Percentiles rank a stretch among this genome's conserved stretches.
phyloP scores from a whole-genome alignment of 2,113 vertebrate species.

The Anseranas semipalmata region DNA sequence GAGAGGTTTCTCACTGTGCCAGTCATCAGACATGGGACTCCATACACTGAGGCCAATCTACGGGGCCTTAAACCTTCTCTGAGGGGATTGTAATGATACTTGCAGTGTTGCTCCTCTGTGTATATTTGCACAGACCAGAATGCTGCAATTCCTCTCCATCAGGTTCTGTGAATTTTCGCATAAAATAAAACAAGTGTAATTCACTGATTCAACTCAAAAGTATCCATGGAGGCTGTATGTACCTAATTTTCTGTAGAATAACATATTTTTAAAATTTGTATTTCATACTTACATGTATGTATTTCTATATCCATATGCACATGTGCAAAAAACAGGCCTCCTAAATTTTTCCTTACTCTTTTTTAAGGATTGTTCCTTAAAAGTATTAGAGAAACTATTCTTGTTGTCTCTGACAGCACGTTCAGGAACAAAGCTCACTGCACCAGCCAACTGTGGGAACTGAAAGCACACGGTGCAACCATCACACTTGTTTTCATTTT shows the following conservation, averaged over 20 bases:
- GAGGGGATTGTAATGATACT: background rate
- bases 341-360: background rate
- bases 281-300: background rate
- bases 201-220: background rate
- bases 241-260: background rate
- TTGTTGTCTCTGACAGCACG: background rate
- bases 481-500: conserved; percentile 11
- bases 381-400: background rate
- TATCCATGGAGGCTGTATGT: background rate
- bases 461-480: background rate
- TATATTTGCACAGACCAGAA: background rate
- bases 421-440: background rate
- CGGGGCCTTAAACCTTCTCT: background rate
- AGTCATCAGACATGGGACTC: background rate
- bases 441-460: background rate
- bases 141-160: background rate
- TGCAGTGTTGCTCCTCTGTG: background rate
- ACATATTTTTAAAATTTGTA: background rate
- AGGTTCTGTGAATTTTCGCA: background rate
- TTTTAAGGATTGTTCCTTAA: background rate
- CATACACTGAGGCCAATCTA: background rate
- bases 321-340: background rate
- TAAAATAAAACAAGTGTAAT: background rate
- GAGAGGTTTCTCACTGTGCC: background rate
- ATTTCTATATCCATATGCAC: background rate